Conservation (phyloP, 2,888 invertebrate genomes). For the Diplolepis rosae region DNA sequence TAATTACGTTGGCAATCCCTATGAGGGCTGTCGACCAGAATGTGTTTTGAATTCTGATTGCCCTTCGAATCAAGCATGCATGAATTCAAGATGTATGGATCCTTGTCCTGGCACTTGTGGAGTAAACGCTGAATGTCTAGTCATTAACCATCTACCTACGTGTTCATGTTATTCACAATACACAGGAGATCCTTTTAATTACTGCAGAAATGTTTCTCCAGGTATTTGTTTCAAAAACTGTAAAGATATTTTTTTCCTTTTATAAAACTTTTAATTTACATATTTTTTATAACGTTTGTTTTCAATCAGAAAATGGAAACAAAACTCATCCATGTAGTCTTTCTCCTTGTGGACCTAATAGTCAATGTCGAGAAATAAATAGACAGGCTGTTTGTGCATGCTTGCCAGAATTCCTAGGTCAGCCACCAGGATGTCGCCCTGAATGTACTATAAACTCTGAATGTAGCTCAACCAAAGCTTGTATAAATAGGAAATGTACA, state of each 20-base stretch:
- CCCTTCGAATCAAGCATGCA: conserved; percentile 84
- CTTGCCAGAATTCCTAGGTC: conserved; percentile 38
- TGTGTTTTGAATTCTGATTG: conserved; percentile 83
- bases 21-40: conserved; percentile 82
- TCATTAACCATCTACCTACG: conserved; percentile 79
- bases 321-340: conserved; percentile 85
- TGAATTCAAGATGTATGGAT: conserved; percentile 81
- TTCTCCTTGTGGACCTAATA: conserved; percentile 88
- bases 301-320: background rate
- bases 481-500: conserved; percentile 78
- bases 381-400: conserved; percentile 85
- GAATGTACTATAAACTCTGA: conserved; percentile 93
- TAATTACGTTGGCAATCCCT: conserved; percentile 80
- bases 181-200: conserved; percentile 79
- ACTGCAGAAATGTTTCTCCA: conserved; percentile 65
- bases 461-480: conserved; percentile 87
- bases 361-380: conserved; percentile 85
- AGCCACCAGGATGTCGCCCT: conserved; percentile 77
- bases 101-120: conserved; percentile 86
- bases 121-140: conserved; percentile 79
- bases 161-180: conserved; percentile 79
- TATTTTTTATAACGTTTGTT: background rate
- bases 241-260: background rate
- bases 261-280: background rate
- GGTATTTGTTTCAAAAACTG: background rate